phyloP scores from a whole-genome alignment of 2,888 invertebrate species.

The Lasioglossum villosulum region DNA sequence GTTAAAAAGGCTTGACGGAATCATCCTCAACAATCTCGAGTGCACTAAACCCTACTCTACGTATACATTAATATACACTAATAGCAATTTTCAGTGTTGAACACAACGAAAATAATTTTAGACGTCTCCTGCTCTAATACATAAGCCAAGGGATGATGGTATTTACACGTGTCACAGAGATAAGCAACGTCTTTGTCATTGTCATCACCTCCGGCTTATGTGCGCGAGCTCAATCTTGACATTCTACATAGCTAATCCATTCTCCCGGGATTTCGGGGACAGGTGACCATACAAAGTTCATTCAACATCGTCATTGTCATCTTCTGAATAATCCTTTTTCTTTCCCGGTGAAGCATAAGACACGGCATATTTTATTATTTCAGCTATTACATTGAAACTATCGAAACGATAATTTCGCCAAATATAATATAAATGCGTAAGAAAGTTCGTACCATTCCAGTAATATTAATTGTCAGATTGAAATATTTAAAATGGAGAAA shows the following conservation, averaged over 20 bases:
- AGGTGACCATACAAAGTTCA: not conserved
- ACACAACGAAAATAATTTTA: not conserved
- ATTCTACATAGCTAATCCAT: slow-evolving; percentile 3
- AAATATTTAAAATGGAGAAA: too few relatives aligned
- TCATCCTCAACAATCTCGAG: not conserved
- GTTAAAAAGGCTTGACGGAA: not conserved
- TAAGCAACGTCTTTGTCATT: slow-evolving; percentile 26
- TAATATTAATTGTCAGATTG: too few relatives aligned
- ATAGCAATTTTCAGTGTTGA: not conserved
- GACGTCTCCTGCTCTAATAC: not conserved
- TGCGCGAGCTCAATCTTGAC: not conserved
- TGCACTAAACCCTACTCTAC: not conserved
- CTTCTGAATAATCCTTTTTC: not conserved
- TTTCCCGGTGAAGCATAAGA: not conserved
- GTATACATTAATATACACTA: not conserved
- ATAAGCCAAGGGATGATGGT: not conserved
- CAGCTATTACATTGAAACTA: not conserved
- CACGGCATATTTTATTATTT: not conserved
- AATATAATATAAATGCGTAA: not conserved
- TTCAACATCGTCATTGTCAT: not conserved
- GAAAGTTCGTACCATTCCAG: too few relatives aligned
- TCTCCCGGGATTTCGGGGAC: not conserved
- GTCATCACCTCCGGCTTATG: not conserved
- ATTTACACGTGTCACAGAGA: slow-evolving; percentile 1
- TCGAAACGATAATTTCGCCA: not conserved